Base-by-base conservation (phyloP, 2,888 invertebrate genomes). In the Oscheius myriophilus region DNA sequence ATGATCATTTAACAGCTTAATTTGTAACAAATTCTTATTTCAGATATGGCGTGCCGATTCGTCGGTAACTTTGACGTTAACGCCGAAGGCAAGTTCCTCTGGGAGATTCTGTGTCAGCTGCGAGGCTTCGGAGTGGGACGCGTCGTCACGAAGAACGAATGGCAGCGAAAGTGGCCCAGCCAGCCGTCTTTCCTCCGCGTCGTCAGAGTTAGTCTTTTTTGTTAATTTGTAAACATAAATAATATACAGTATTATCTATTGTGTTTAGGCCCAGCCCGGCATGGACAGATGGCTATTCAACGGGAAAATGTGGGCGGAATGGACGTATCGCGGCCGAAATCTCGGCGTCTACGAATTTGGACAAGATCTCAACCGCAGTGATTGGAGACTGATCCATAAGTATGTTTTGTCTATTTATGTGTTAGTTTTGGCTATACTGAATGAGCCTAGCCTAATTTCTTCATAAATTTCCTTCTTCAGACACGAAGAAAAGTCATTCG, bases 81-180 rank as follows among this genome's bases (percentile, higher is more conserved):
- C 7, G 79, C 82, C 21, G 82, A 86, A 59, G 86, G 86, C 14
- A 86, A 86, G 52, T 82, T 80, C 62, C 66, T 86, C 7, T 86
- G 79, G 75, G 86, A 86, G 70, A 84, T 86, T 67, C 75, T 85
- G 42, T 77, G 80, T n/a, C 85, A 85, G 69, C 68, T 85, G n/a
- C 67, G 77, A 6, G 65, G 67, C 65, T 79, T 86, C 62, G 86
- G 86, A 23, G 81, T 79, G 45, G 86, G 86, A 14, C 77, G 86
- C n/a, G 55, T 84, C 52, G 73, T 80, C 4, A 79, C 82, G 18
- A 86, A 84, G 69, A 80, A 73, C 53, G 86, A 86, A 67, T 86
- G 86, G 86, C 43, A 62, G n/a, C 70, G 78, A n/a, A 81, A 82
- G 70, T 86, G 84, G 84, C 86, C 86, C 33, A 54, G 70, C 11